phyloP scores from a whole-genome alignment of 2,797 vertebrate genomes.

The Argentina silus region DNA sequence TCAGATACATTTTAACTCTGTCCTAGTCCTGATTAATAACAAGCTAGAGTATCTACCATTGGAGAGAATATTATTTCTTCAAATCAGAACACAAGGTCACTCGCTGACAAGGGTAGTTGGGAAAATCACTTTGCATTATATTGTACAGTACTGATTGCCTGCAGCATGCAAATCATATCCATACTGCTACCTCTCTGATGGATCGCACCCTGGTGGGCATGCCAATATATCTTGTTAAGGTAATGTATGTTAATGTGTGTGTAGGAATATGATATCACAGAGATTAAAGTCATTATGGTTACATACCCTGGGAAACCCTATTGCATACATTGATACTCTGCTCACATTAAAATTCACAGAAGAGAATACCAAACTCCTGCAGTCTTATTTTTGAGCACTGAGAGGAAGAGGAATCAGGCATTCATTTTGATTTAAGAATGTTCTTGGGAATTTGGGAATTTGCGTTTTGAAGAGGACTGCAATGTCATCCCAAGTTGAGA shows the following conservation, averaged over 20 bases:
- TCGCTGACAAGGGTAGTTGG: not conserved
- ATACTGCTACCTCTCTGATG: slow-evolving; percentile 46
- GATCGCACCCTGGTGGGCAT: slow-evolving; percentile 38
- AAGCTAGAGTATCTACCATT: not conserved
- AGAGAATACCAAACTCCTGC: no score
- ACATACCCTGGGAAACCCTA: slow-evolving; percentile 42
- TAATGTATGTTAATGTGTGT: slow-evolving; percentile 67
- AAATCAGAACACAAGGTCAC: not conserved
- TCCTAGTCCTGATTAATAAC: not conserved
- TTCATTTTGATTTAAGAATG: no score
- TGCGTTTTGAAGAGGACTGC: no score
- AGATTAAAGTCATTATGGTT: slow-evolving; percentile 62
- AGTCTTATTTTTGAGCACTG: no score
- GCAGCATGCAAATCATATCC: slow-evolving; percentile 30
- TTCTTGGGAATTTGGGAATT: no score
- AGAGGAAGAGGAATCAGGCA: no score
- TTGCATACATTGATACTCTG: slow-evolving; percentile 30
- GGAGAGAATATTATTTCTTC: not conserved
- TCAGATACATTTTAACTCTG: not conserved
- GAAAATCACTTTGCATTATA: not conserved
- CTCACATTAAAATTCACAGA: not conserved
- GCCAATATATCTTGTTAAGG: slow-evolving; percentile 53
- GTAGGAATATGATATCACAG: slow-evolving; percentile 53
- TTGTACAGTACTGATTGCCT: not conserved
- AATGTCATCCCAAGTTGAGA: no score